Evolutionary conservation across 2,113 vertebrate species (phyloP), one percentile per base, ranked within the genome.

Genomic region (Sciurus niger): DNA sequence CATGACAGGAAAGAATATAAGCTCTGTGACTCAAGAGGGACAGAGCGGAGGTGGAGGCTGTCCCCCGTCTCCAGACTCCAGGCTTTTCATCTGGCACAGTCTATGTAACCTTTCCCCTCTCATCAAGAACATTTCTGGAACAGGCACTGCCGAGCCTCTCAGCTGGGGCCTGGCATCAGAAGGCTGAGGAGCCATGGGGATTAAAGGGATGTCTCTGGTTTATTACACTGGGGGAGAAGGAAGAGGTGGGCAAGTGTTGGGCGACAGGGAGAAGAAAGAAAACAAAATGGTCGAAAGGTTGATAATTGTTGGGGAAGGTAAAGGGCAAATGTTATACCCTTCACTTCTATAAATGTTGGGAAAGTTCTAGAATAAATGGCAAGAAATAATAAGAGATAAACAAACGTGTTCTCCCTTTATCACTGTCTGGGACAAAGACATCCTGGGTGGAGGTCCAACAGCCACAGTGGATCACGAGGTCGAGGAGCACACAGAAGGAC

Each of bases 1-100:
- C 85, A 85, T 4, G 67, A 86, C 94, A 93, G 80, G 37, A 83
- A 90, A 96, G 95, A 86, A 79, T 40, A 67, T 79, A 55, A 96
- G 67, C 60, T 82, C 80, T 51, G 86, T 77, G 93, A 90, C 82
- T 96, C 86, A 70, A 43, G 63, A 78, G 73, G 80, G 72, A 32
- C 1, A 28, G 72, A n/a, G 80, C 0, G 46, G 74, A 90, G 55
- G 89, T 14, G 16, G 68, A 7, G 53, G 77, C 58, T 77, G 65
- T 87, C 8, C 37, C 0, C 18, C 90, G 84, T 2, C 60, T 63
- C 60, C 25, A 28, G 60, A 63, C 60, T 63, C 24, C 76, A 84
- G 46, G 74, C 28, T 63, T 17, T 87, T 30, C 46, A 48, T 73
- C 65, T 8, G 24, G 34, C 76, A 70, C 67, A 51, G 13, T 25